phyloP scores from a whole-genome alignment of 2,797 vertebrate genomes.

The Halcyon leucocephala region DNA sequence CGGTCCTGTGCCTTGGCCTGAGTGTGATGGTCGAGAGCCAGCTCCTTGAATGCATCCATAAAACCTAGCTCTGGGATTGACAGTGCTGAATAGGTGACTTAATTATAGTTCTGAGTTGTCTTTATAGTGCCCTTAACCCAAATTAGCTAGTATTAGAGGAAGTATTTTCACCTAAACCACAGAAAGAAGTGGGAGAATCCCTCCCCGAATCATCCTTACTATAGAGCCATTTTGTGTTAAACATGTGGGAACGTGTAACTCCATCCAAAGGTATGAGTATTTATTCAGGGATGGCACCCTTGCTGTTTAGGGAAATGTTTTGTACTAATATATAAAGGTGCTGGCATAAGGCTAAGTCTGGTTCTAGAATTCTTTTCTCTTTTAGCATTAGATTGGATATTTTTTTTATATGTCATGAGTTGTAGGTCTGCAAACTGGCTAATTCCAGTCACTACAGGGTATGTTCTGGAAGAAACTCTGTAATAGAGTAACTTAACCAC shows the following conservation, averaged over 20 bases:
- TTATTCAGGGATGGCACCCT: background rate
- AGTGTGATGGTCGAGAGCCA: fast-evolving
- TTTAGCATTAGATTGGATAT: background rate
- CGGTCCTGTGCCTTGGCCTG: background rate
- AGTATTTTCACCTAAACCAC: fast-evolving
- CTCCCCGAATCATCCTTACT: fast-evolving
- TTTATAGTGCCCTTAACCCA: background rate
- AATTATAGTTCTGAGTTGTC: fast-evolving
- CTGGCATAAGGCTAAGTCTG: background rate
- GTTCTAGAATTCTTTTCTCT: background rate
- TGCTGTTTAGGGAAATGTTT: background rate
- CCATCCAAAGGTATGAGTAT: fast-evolving
- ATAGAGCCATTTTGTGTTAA: background rate
- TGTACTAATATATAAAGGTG: no score
- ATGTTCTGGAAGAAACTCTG: background rate
- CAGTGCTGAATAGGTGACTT: fast-evolving
- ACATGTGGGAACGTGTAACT: fast-evolving
- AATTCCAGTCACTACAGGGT: background rate
- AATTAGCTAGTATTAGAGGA: no score
- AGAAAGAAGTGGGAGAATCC: background rate
- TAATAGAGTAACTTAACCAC: background rate
- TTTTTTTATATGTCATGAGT: background rate
- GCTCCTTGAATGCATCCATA: fast-evolving
- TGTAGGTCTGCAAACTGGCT: background rate
- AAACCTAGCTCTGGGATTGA: fast-evolving